Conservation (phyloP, 2,113 vertebrate species). For the Pseudorectes ferrugineus region DNA sequence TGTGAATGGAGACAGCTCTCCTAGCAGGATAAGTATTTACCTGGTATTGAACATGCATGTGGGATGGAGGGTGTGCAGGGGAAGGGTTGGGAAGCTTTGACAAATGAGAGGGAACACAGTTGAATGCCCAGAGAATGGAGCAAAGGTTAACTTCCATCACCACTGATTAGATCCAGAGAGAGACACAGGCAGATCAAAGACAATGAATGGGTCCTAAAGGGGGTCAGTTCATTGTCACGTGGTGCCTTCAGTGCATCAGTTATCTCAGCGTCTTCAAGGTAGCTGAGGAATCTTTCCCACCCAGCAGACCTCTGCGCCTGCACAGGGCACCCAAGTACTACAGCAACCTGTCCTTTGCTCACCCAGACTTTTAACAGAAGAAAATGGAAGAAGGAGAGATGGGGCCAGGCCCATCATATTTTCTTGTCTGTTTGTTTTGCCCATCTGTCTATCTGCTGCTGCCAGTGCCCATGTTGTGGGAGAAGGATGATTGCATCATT, state of each 20-base stretch:
- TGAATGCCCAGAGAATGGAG: conserved; percentile 15
- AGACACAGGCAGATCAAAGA: conserved; percentile 16
- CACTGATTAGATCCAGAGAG: conserved; percentile 30
- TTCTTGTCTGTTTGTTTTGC: neutral
- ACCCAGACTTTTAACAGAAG: neutral
- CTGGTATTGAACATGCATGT: neutral
- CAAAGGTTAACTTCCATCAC: conserved; percentile 48
- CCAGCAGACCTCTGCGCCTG: neutral
- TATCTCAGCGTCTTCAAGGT: neutral
- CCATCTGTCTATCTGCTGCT: conserved; percentile 38
- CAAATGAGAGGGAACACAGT: conserved; percentile 25
- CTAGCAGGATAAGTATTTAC: neutral
- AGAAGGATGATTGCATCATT: conserved; percentile 6
- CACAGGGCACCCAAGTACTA: neutral
- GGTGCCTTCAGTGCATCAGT: conserved; percentile 22
- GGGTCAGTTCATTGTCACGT: neutral
- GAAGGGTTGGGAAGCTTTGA: conserved; percentile 7
- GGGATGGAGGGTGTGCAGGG: neutral
- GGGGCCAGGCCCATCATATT: neutral
- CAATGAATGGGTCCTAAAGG: conserved; percentile 32
- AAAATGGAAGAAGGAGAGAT: neutral
- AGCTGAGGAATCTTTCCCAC: conserved; percentile 10
- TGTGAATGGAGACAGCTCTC: neutral
- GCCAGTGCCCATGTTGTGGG: conserved; percentile 4
- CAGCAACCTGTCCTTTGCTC: neutral